These are phyloP conservation scores for Hemaris fuciformis DNA, from an alignment of 2,888 invertebrate genomes.

Conservation along the genomic window DNA sequence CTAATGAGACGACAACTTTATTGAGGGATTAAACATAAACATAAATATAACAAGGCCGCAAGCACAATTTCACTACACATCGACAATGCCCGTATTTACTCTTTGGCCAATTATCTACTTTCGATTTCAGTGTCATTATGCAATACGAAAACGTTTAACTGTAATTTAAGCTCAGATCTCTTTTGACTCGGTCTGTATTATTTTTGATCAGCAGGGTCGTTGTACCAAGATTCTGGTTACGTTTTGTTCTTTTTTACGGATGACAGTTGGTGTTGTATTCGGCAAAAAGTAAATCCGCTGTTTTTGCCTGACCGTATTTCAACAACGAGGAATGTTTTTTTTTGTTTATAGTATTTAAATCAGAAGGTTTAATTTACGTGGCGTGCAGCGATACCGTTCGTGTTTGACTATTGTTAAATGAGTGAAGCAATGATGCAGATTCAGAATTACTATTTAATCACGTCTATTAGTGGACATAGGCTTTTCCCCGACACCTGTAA, in stretches of 20 bases:
- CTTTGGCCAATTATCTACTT: conserved; percentile 40
- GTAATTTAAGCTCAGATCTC: conserved; percentile 29
- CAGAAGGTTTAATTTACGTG: not conserved
- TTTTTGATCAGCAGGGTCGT: conserved; percentile 31
- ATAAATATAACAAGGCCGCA: not conserved
- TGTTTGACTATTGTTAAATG: not conserved
- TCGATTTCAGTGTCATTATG: conserved; percentile 49
- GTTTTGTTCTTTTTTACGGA: not conserved
- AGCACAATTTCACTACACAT: not conserved
- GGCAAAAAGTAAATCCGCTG: not conserved
- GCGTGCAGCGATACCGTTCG: not conserved
- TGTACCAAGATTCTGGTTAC: conserved; percentile 23
- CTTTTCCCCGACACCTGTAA: too few species aligned
- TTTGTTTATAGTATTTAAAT: not conserved
- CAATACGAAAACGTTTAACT: conserved; percentile 43
- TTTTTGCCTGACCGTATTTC: not conserved
- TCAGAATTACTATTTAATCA: too few species aligned
- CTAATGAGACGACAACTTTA: too few species aligned
- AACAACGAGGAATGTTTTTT: not conserved
- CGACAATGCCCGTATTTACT: conserved; percentile 14
- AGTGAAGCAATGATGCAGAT: too few species aligned
- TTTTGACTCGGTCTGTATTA: conserved; percentile 31
- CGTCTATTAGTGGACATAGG: too few species aligned
- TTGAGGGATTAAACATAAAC: not conserved
- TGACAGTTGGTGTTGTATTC: not conserved